Percentiles rank a stretch among this genome's conserved stretches.
Evolutionary conservation across 2,113 vertebrate species (phyloP).

Genomic region (Gymnogyps californianus): DNA sequence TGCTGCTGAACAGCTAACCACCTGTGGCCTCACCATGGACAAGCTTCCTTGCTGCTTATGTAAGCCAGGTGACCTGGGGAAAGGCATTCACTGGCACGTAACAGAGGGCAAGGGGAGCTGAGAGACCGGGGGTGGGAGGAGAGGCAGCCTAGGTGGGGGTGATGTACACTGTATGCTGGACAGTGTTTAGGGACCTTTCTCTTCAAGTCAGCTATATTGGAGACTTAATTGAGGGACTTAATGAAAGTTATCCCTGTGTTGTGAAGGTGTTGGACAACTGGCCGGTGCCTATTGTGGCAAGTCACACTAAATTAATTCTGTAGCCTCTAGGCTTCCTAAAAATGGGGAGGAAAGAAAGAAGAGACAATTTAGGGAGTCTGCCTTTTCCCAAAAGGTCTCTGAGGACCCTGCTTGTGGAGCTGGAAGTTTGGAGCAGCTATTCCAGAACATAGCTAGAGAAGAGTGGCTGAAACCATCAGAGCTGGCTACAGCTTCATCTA

Average conservation of each 20-base stretch:
- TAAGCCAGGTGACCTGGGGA: background rate
- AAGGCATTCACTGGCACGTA: background rate
- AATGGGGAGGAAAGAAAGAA: background rate
- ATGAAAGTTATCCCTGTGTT: background rate
- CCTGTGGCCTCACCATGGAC: background rate
- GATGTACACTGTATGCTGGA: background rate
- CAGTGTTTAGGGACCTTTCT: background rate
- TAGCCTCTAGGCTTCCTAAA: background rate
- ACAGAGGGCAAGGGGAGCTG: background rate
- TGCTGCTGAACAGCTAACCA: background rate
- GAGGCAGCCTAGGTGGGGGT: background rate
- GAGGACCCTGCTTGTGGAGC: background rate
- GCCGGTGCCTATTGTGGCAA: background rate
- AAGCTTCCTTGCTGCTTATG: background rate
- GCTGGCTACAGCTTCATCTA: background rate
- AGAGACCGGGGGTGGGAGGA: background rate
- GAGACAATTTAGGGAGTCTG: background rate
- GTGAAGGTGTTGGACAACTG: background rate
- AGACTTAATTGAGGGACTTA: background rate
- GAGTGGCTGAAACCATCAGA: background rate
- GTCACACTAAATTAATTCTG: background rate
- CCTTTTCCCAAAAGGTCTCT: background rate
- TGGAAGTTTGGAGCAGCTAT: background rate
- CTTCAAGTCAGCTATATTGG: background rate
- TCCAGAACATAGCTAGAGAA: background rate